Conservation (phyloP, 2,888 invertebrate species). For the Drosophila kuntzei region DNA sequence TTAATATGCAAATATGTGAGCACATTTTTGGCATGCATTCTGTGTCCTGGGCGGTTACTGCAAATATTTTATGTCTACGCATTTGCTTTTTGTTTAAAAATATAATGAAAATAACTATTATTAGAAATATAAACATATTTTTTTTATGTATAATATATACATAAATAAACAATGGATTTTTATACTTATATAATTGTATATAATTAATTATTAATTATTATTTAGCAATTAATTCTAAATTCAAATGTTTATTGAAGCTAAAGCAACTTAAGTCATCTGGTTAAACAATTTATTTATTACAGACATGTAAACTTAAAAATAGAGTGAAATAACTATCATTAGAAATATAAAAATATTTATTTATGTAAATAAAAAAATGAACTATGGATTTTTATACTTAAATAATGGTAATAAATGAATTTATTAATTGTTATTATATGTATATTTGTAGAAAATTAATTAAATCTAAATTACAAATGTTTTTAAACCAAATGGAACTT, state of each 20-base stretch:
- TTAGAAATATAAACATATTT: neutral
- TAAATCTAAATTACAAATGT: too few species aligned
- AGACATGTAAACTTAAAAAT: too few species aligned
- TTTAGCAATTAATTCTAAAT: too few species aligned
- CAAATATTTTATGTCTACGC: conserved; percentile 11
- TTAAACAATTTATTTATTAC: too few species aligned
- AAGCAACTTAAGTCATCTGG: too few species aligned
- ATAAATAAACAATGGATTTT: neutral
- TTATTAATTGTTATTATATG: too few species aligned
- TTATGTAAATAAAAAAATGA: neutral
- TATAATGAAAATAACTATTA: conserved; percentile 4
- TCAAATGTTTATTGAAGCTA: too few species aligned
- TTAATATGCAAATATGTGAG: conserved; percentile 76
- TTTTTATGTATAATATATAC: too few species aligned
- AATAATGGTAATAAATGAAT: neutral
- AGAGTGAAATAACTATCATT: conserved; percentile 5
- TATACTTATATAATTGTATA: too few species aligned
- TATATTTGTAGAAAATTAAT: too few species aligned
- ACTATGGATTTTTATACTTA: neutral
- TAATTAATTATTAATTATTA: too few species aligned
- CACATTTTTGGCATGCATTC: conserved; percentile 56
- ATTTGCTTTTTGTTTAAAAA: neutral
- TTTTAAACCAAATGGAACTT: too few species aligned
- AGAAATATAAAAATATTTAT: neutral
- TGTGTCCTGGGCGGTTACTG: conserved; percentile 5